Evolutionary conservation across 2,888 invertebrate species (phyloP).

Genomic region (Cosmia pyralina): DNA sequence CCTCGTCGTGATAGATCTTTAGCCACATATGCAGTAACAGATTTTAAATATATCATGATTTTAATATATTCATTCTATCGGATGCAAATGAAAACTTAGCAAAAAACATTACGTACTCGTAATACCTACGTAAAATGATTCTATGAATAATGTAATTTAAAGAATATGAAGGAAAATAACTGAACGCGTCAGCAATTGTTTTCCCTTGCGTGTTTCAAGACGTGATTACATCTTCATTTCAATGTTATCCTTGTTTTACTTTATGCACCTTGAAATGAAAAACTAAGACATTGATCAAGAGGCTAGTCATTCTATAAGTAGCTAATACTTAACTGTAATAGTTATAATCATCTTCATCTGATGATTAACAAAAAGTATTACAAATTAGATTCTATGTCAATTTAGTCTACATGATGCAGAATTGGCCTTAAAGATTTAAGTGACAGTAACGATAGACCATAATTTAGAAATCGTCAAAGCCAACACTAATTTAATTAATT

Average conservation of each 20-base stretch:
- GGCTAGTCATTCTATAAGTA: background rate
- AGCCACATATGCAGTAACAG: background rate
- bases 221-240: slow-evolving; percentile 28
- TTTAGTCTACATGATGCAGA: background rate
- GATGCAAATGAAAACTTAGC: background rate
- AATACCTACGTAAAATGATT: background rate
- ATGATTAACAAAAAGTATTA: background rate
- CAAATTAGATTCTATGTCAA: background rate
- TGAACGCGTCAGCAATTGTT: background rate
- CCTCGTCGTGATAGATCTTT: background rate
- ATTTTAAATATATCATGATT: background rate
- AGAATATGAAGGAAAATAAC: slow-evolving; percentile 14
- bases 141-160: slow-evolving; percentile 8
- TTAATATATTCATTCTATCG: background rate
- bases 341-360: too few relatives aligned
- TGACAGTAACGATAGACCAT: background rate
- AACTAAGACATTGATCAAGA: slow-evolving; percentile 21
- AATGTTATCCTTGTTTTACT: slow-evolving; percentile 36
- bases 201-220: slow-evolving; percentile 15
- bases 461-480: background rate
- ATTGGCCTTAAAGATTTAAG: background rate
- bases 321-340: background rate
- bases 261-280: slow-evolving; percentile 18
- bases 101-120: slow-evolving; percentile 1
- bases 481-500: background rate